Percentiles rank a stretch among this genome's conserved stretches.
Evolutionary conservation across 2,888 invertebrate species (phyloP).

Genomic region (Leptopterna dolabrata): DNA sequence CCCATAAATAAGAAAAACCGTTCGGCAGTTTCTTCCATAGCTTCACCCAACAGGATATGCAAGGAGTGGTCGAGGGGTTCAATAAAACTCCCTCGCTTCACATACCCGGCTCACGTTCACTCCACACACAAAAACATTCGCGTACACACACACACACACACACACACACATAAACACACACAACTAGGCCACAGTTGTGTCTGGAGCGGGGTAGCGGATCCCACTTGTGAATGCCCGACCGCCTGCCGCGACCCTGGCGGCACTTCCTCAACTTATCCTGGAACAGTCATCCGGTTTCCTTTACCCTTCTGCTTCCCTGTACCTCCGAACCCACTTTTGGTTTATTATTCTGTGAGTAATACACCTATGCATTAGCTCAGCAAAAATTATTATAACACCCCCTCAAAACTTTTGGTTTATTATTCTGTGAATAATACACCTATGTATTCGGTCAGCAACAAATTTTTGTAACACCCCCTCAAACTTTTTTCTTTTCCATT

Average conservation of each 20-base stretch:
- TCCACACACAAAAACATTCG: background rate
- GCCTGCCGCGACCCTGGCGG: background rate
- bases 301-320: background rate
- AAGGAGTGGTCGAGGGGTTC: background rate
- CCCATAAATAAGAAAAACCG: background rate
- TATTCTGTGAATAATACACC: too few relatives aligned
- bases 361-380: too few relatives aligned
- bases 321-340: too few relatives aligned
- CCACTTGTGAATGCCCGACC: background rate
- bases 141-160: background rate
- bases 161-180: background rate
- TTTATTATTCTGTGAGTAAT: too few relatives aligned
- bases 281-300: background rate
- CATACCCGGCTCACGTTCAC: background rate
- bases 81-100: background rate
- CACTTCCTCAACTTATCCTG: background rate
- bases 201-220: background rate
- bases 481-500: too few relatives aligned
- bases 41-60: background rate
- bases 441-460: too few relatives aligned
- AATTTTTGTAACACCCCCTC: too few relatives aligned
- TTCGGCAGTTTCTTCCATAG: background rate
- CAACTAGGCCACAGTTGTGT: background rate
- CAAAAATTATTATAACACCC: too few relatives aligned
- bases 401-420: too few relatives aligned